Base-by-base conservation (phyloP, 2,888 invertebrate genomes). In the Rambutsinella grinnellia region DNA sequence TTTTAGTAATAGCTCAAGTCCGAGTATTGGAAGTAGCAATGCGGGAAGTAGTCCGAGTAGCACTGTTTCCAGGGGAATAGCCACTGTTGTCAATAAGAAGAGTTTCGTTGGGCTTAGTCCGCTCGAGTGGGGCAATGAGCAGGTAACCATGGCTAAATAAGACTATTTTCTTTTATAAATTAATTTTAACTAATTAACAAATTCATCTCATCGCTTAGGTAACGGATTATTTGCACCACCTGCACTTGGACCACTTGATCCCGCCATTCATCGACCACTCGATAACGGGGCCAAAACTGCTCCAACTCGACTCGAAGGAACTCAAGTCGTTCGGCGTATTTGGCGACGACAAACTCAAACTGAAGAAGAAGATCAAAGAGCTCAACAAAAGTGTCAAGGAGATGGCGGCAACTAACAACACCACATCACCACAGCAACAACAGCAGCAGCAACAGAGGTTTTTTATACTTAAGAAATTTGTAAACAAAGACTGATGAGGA, bases 231-330 rank as follows among this genome's bases (percentile, higher is more conserved):
- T 89, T 97, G 80, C 90, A 95, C 81, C 94, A 88, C 3, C 86
- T 90, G 68, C 90, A 95, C 47, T 88, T 97, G 85, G 96, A 96
- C 86, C 92, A 94, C 71, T 93, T 95, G 88, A 93, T 94, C 83
- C 90, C 94, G 60, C 93, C 94, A 84, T 96, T 97, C 87, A 91
- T 94, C 66, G 94, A 95, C 84, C 92, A 94, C 84, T 93, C 93
- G 85, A 93, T 99, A 65, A 94, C 94, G 87, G 99, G 99, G 21
- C 90, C 91, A 44, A 92, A 94, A 66, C 89, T 99, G 70, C 88
- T 99, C 56, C 92, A 93, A 80, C 89, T 99, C 67, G 96, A 97
- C 86, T 95, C 96, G 0, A 92, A 94, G 72, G 96, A 96, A 88
- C 91, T 99, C 81, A 99, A 98, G 89, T 90, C 92, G 81, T 89